Conservation (phyloP, 1,140 invertebrate genomes). For the Amyelois transitella region DNA sequence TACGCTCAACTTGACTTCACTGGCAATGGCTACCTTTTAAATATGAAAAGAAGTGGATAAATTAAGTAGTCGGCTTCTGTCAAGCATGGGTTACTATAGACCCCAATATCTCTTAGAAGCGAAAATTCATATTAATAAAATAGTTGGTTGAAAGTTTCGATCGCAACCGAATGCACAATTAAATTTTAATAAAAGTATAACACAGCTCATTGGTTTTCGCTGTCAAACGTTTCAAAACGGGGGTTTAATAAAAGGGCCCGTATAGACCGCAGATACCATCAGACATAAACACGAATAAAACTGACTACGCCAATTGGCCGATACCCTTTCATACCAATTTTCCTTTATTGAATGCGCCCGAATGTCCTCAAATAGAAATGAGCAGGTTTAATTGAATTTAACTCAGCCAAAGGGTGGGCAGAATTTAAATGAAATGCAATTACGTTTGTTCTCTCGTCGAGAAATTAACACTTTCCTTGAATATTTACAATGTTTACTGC, state of each 20-base stretch:
- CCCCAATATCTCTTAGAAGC: no score
- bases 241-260: constrained; percentile 63
- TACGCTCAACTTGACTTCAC: no score
- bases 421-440: constrained; percentile 53
- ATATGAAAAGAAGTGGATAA: no score
- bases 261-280: constrained; percentile 62
- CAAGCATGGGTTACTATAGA: no score
- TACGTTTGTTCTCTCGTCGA: not conserved
- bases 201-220: constrained; percentile 23
- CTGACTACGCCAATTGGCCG: constrained; percentile 45
- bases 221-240: constrained; percentile 28
- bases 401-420: constrained; percentile 34
- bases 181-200: not conserved
- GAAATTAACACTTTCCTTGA: not conserved
- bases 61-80: no score
- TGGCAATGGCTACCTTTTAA: no score
- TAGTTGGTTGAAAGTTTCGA: not conserved
- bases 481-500: not conserved
- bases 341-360: constrained; percentile 38
- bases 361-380: constrained; percentile 39
- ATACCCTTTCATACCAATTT: constrained; percentile 52
- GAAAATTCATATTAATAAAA: no score
- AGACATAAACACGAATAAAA: constrained; percentile 59
- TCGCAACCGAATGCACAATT: not conserved
- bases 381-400: constrained; percentile 60